Evolutionary conservation across 2,113 vertebrate genomes (phyloP).

Genomic region (Clarias macrocephalus): DNA sequence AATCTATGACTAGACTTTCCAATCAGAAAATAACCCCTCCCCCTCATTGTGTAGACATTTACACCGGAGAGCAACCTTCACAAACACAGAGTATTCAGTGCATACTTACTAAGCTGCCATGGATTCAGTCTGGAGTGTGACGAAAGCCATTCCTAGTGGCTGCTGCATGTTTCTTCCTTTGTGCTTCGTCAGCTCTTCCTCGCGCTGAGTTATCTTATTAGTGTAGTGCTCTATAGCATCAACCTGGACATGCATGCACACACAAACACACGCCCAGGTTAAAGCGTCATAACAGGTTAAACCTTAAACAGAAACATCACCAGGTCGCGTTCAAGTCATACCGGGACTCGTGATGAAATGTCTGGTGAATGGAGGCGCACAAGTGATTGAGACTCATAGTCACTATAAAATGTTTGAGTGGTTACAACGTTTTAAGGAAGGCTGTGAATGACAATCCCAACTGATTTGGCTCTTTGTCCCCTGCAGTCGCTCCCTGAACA

Average conservation of each 20-base stretch:
- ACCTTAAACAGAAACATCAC: too few relatives aligned
- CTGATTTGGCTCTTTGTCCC: too few relatives aligned
- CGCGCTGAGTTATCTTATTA: slow-evolving; percentile 69
- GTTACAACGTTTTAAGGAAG: too few relatives aligned
- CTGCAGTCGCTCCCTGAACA: too few relatives aligned
- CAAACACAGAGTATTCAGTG: background rate
- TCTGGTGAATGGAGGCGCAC: too few relatives aligned
- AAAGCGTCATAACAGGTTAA: background rate
- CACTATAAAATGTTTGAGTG: too few relatives aligned
- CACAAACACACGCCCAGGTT: slow-evolving; percentile 2
- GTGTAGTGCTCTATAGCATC: slow-evolving; percentile 88
- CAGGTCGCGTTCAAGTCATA: too few relatives aligned
- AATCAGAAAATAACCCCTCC: too few relatives aligned
- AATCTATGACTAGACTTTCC: too few relatives aligned
- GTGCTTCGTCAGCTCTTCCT: slow-evolving; percentile 71
- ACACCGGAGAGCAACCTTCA: background rate
- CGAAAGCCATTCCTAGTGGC: slow-evolving; percentile 89
- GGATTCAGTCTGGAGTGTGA: slow-evolving; percentile 85
- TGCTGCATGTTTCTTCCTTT: slow-evolving; percentile 63
- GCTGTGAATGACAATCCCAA: too few relatives aligned
- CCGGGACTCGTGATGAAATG: too few relatives aligned
- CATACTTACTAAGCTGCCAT: slow-evolving; percentile 88
- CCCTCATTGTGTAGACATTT: background rate
- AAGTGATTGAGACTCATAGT: too few relatives aligned
- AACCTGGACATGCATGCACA: slow-evolving; percentile 70